Percentiles rank a stretch among this genome's conserved stretches.
phyloP scores from a whole-genome alignment of 2,888 invertebrate genomes.

The Arge pagana region DNA sequence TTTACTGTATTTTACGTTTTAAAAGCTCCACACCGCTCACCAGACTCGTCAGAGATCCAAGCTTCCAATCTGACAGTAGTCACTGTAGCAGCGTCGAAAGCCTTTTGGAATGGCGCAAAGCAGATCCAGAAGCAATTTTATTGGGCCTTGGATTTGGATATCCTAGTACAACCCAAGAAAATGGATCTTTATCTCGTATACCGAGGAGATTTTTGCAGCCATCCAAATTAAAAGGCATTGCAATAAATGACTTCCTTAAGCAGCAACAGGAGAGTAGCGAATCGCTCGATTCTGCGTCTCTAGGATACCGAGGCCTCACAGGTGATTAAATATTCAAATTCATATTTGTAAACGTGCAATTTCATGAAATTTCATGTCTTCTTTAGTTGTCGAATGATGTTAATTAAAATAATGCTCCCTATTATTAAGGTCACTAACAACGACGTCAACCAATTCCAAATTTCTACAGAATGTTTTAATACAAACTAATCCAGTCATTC shows the following conservation, averaged over 20 bases:
- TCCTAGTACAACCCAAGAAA: conserved; percentile 68
- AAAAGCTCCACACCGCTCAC: conserved; percentile 38
- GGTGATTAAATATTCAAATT: conserved; percentile 57
- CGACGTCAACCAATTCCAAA: no score
- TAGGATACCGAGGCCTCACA: conserved; percentile 78
- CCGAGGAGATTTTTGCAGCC: conserved; percentile 83
- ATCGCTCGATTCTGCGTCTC: conserved; percentile 75
- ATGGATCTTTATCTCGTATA: conserved; percentile 69
- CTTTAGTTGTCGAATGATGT: background rate
- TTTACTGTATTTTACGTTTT: background rate
- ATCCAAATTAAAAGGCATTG: conserved; percentile 77
- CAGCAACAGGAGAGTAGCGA: conserved; percentile 75
- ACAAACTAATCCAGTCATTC: no score
- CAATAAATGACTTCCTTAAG: conserved; percentile 74
- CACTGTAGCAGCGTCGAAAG: conserved; percentile 81
- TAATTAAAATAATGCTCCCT: background rate
- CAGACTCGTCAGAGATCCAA: conserved; percentile 51
- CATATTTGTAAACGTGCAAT: no score
- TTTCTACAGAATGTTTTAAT: no score
- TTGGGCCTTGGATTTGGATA: conserved; percentile 82
- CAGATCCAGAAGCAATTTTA: conserved; percentile 88
- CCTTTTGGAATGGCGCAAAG: conserved; percentile 79
- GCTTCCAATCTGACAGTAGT: conserved; percentile 61
- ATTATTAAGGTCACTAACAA: no score
- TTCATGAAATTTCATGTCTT: background rate